Evolutionary conservation across 2,888 invertebrate genomes (phyloP), one percentile per base, ranked within the genome.

Genomic region (Strigamia transsilvanica): DNA sequence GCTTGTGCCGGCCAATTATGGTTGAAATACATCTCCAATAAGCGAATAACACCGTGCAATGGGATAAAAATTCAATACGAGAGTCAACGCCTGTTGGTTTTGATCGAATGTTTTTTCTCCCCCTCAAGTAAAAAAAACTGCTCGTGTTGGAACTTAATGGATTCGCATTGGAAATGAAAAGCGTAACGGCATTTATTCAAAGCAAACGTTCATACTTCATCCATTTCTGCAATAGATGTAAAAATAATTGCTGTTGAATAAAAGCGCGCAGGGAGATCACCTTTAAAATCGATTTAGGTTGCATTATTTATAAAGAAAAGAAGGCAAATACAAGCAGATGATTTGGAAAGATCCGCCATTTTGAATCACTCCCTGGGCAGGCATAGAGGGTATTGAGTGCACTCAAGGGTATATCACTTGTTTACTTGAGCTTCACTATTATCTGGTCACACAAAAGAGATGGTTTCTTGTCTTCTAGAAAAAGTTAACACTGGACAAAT

Each of bases 71-170:
- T 73, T 73, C 73, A 73, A 73, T 73, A 73, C 32, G 10, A 32
- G 73, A 73, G 73, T 73, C 73, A 73, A 73, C 73, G 73, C 73
- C 73, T 73, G 73, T 73, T 73, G 73, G 73, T n/a, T 73, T 73
- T 73, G 73, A 73, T 73, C 27, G 32, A 73, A 27, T 73, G 12
- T 32, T 56, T 56, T 27, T 3, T 27, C 27, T 27, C 27, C 27
- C 27, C 27, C 18, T 27, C 32, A n/a, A 32, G 27, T 27, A 27
- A 27, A 27, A 27, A 27, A 73, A 73, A 73, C 5, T 32, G 32
- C 73, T 15, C n/a, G 13, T 51, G 6, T 51, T 15, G 32, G 23
- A 32, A 73, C 61, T 61, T 32, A 27, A 73, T 73, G 73, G 32
- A 73, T 73, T 73, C 27, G 73, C 73, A 73, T 73, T 23, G 73